Evolutionary conservation across 2,113 vertebrate genomes (phyloP).

Genomic region (Rhagologus leucostigma): DNA sequence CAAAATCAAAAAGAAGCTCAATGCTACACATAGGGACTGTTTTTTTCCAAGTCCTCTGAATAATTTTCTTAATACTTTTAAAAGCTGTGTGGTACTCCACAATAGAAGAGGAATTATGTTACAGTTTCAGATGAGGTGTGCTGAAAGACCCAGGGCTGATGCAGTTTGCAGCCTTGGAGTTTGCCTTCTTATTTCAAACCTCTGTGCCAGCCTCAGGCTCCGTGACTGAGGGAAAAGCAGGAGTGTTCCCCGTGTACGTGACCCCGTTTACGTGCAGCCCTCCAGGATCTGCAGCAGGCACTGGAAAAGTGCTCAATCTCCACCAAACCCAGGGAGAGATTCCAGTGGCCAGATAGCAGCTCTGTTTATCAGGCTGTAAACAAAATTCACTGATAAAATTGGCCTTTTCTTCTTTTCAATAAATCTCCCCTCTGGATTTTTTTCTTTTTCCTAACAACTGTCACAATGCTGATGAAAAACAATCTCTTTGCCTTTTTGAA

Average conservation of each 20-base stretch:
- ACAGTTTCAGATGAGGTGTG: conserved; percentile 68
- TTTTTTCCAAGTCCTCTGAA: neutral
- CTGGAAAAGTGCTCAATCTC: neutral
- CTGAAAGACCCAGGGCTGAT: conserved; percentile 66
- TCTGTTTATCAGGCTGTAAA: conserved; percentile 36
- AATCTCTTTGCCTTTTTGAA: conserved; percentile 47
- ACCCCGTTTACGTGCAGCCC: neutral
- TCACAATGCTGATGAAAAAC: conserved; percentile 29
- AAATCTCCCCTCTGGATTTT: neutral
- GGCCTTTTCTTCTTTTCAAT: conserved; percentile 10
- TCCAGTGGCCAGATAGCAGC: neutral
- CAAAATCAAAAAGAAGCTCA: neutral
- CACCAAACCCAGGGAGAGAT: neutral
- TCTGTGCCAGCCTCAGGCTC: conserved; percentile 61
- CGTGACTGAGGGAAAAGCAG: neutral
- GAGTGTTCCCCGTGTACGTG: neutral
- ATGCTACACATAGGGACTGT: neutral
- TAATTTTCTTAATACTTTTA: conserved; percentile 61
- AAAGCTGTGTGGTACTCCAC: conserved; percentile 43
- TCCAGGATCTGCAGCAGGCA: neutral
- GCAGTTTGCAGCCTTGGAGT: conserved; percentile 46
- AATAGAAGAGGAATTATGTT: conserved; percentile 47
- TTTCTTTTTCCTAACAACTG: neutral
- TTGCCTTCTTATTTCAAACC: conserved; percentile 56
- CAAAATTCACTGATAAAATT: conserved; percentile 27